Evolutionary conservation across 2,888 invertebrate genomes (phyloP), one percentile per base, ranked within the genome.

Genomic region (Rhamphomyia laevipes): DNA sequence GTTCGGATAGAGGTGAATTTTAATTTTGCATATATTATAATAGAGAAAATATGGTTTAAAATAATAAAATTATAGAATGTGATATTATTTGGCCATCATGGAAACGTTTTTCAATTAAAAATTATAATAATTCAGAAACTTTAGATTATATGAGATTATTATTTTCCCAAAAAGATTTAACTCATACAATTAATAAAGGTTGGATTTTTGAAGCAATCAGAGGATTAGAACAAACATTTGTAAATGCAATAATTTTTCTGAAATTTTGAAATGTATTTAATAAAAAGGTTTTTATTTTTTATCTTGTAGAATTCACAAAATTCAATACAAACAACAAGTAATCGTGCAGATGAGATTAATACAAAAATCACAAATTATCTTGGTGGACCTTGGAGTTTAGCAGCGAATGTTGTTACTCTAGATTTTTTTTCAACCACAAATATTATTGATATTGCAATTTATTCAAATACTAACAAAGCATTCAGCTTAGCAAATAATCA

Each of bases 371-470:
- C 82, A 1, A 70, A 73, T 30, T 83, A 86, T 73, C 77, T 86
- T 17, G 63, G 74, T 46, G 78, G 79, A 7, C 74, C 75, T 38
- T 86, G 84, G 84, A 73, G 80, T 43, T 67, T 73, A 13, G 75
- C 75, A 48, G 81, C 81, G 11, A 86, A 86, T 64, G 80, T 86
- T 23, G 76, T 86, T 3, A 79, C 86, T 1, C 77, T 82, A 7
- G 86, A 86, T 65, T 86, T 80, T 64, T 82, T 85, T 60, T 72
- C 83, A 52, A 80, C 77, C 16, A 84, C 81, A 42, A 84, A 85
- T 62, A 73, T 86, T 30, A 73, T 86, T 42, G 82, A 84, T 60
- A 66, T 79, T 40, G 79, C 82, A 2, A 78, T 82, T 58, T 72
- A 74, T 50, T 65, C 74, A 5, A 77, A 71, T 60, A 57, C 57